Conservation (phyloP, 2,113 vertebrate species). For the Cepphus grylle region DNA sequence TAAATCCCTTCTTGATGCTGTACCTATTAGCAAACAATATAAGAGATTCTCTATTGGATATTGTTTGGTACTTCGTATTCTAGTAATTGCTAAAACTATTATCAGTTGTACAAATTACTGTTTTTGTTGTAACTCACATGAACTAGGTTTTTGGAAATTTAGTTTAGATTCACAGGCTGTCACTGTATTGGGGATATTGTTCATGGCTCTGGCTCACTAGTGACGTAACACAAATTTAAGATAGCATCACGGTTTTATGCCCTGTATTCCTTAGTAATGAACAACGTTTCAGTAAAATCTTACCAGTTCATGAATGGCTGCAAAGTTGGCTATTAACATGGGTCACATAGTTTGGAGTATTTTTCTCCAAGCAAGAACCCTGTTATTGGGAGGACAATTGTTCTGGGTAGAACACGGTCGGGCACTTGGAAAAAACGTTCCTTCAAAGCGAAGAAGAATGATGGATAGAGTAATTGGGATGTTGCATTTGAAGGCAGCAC, state of each 20-base stretch:
- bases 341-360: background rate
- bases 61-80: background rate
- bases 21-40: background rate
- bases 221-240: background rate
- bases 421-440: background rate
- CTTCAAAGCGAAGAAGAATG: background rate
- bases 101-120: background rate
- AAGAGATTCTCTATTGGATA: background rate
- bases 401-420: background rate
- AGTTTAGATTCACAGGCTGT: background rate
- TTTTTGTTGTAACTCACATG: background rate
- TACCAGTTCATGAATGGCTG: background rate
- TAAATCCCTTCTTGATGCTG: background rate
- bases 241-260: background rate
- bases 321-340: background rate
- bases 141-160: background rate
- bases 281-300: background rate
- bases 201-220: background rate
- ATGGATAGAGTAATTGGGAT: background rate
- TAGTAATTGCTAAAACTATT: background rate
- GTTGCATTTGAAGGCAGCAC: background rate
- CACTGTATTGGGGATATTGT: background rate
- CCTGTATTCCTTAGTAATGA: background rate
- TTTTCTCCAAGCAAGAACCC: background rate
- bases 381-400: background rate